A percentile compares a stretch with the other conserved stretches of the same genome.
Conservation (phyloP, 2,113 vertebrate genomes). For the Malurus alboscapulatus region DNA sequence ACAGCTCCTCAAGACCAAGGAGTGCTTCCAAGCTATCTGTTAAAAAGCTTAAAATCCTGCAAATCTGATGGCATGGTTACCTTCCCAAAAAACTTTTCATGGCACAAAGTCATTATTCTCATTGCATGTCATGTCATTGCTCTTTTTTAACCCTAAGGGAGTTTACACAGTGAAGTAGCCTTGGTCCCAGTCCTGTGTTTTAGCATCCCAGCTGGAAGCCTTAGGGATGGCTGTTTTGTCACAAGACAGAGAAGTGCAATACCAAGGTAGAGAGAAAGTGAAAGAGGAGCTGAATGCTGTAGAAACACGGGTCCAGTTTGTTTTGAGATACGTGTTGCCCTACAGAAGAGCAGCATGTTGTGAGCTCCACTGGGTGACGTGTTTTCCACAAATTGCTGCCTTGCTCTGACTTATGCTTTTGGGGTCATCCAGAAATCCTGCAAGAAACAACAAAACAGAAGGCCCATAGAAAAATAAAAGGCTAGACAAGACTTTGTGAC, state of each 20-base stretch:
- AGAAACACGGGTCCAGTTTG: not conserved
- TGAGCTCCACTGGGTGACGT: not conserved
- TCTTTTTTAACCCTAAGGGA: not conserved
- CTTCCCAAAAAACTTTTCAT: not conserved
- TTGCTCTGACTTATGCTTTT: not conserved
- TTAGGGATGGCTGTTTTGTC: not conserved
- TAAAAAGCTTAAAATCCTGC: not conserved
- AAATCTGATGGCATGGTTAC: not conserved
- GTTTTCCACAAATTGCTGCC: not conserved
- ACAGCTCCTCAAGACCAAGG: not conserved
- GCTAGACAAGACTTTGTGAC: not conserved
- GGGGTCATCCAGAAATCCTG: not conserved
- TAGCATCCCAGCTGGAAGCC: not conserved
- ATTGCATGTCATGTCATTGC: not conserved
- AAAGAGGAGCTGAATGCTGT: not conserved
- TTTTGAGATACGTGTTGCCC: not conserved
- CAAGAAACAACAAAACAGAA: not conserved
- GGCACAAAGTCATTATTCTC: not conserved
- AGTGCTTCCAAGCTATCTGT: not conserved
- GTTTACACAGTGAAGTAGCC: not conserved
- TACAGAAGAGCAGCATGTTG: not conserved
- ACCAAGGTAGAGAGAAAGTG: not conserved
- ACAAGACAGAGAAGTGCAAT: not conserved
- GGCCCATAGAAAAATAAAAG: not conserved
- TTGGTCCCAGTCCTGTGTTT: not conserved